Evolutionary conservation across 2,888 invertebrate genomes (phyloP).

Genomic region (Hesperia comma): DNA sequence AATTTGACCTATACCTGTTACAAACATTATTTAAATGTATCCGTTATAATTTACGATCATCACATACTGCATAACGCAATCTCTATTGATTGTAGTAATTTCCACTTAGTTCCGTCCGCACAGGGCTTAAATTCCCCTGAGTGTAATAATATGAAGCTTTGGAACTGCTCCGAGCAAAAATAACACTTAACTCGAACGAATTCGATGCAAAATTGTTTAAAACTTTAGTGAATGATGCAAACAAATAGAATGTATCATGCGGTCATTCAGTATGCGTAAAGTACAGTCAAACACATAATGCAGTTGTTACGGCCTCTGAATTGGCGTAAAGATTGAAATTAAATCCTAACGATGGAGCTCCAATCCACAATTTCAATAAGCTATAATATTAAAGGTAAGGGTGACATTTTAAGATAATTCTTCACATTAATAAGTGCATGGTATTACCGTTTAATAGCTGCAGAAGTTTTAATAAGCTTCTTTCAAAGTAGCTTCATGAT

Average conservation of each 20-base stretch:
- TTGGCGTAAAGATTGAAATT: too few species aligned
- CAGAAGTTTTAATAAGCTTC: too few species aligned
- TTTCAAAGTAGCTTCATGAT: too few species aligned
- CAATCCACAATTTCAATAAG: too few species aligned
- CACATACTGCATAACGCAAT: slow-evolving; percentile 14
- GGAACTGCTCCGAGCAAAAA: neutral
- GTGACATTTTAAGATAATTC: too few species aligned
- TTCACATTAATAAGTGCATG: too few species aligned
- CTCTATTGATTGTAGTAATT: neutral
- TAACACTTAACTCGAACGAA: neutral
- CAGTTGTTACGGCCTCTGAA: neutral
- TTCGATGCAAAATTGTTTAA: neutral
- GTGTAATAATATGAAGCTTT: neutral
- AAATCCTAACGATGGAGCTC: too few species aligned
- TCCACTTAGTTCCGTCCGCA: neutral
- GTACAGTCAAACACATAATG: neutral
- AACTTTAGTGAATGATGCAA: neutral
- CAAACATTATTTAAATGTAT: slow-evolving; percentile 12
- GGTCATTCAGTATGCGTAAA: slow-evolving; percentile 8
- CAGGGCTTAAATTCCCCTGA: neutral
- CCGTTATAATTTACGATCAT: slow-evolving; percentile 11
- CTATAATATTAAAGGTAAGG: too few species aligned
- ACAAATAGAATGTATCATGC: slow-evolving; percentile 3
- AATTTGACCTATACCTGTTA: slow-evolving; percentile 10
- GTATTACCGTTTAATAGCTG: too few species aligned